Conservation (phyloP, 2,113 vertebrate species). For the Fregata magnificens region DNA sequence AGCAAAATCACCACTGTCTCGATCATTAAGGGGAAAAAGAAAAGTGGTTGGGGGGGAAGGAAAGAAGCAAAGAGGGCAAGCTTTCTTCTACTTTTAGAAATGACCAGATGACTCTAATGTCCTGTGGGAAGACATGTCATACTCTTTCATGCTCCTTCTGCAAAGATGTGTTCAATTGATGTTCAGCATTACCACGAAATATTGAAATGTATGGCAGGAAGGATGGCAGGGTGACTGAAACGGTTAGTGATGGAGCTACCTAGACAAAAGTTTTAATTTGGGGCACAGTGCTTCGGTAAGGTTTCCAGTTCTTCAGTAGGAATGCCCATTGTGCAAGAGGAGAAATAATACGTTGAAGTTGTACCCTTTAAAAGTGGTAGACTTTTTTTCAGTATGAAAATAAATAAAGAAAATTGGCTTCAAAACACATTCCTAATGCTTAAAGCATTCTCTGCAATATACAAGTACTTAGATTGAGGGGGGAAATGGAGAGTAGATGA, state of each 20-base stretch:
- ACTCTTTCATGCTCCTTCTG: neutral
- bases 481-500: neutral
- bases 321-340: neutral
- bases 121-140: neutral
- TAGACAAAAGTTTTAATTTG: neutral
- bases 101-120: too few relatives aligned
- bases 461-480: neutral
- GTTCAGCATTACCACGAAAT: neutral
- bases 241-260: neutral
- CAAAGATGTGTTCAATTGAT: neutral
- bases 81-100: neutral
- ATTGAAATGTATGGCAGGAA: neutral
- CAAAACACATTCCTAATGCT: slow-evolving; percentile 1
- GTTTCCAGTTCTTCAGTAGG: neutral
- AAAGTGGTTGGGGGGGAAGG: neutral
- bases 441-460: neutral
- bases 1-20: neutral
- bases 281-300: neutral
- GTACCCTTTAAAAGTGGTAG: neutral
- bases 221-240: neutral
- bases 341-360: neutral
- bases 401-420: slow-evolving; percentile 1
- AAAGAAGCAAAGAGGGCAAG: neutral
- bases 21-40: neutral
- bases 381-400: neutral